Percentiles rank a stretch among this genome's conserved stretches.
phyloP scores from a whole-genome alignment of 2,888 invertebrate species.

The Neoitamus cyanurus region DNA sequence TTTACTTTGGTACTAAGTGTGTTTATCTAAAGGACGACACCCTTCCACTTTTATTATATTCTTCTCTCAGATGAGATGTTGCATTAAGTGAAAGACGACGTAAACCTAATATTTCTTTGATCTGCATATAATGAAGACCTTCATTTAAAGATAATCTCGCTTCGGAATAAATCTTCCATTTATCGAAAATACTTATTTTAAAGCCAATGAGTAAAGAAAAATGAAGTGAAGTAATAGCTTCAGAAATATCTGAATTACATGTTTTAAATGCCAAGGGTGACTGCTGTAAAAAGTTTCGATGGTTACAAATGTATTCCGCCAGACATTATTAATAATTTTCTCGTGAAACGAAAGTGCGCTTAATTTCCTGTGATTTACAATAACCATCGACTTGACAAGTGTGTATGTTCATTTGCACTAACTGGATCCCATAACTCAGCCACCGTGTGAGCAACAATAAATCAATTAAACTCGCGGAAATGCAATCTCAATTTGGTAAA shows the following conservation, averaged over 20 bases:
- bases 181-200: not conserved
- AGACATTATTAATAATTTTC: not conserved
- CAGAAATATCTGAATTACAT: not conserved
- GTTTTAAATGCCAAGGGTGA: not conserved
- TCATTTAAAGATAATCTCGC: too few relatives aligned
- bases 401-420: not conserved
- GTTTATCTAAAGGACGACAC: too few relatives aligned
- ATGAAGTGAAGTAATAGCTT: too few relatives aligned
- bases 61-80: too few relatives aligned
- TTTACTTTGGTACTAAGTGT: too few relatives aligned
- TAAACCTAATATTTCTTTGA: too few relatives aligned
- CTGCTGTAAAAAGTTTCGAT: too few relatives aligned
- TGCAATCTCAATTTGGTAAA: conserved; percentile 23
- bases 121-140: too few relatives aligned
- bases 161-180: not conserved
- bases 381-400: not conserved
- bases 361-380: not conserved
- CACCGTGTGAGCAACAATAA: not conserved
- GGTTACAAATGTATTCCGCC: not conserved
- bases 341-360: not conserved
- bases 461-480: conserved; percentile 6
- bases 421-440: not conserved
- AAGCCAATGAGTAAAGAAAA: not conserved
- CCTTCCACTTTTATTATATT: too few relatives aligned
- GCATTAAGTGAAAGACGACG: too few relatives aligned